phyloP scores from a whole-genome alignment of 2,113 vertebrate genomes.

The Tenrec ecaudatus region DNA sequence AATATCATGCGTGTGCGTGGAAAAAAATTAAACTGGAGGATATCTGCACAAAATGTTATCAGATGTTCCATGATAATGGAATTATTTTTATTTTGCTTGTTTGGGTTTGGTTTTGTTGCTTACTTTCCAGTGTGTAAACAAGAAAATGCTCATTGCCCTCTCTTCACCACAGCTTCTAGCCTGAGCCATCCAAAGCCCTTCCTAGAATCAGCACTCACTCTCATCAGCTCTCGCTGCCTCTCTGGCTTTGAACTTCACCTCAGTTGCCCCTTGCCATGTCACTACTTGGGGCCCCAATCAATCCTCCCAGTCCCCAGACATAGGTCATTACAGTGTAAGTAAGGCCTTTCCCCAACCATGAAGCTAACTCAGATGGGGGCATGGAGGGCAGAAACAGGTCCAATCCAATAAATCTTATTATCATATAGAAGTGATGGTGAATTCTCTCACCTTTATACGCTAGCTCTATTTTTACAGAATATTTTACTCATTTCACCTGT shows the following conservation, averaged over 20 bases:
- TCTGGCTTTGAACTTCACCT: constrained; percentile 54
- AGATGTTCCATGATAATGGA: background rate
- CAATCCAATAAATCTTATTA: constrained; percentile 8
- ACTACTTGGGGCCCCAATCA: background rate
- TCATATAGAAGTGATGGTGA: background rate
- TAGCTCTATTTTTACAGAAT: background rate
- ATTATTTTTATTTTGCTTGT: constrained; percentile 23
- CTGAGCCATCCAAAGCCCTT: constrained; percentile 38
- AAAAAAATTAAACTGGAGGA: constrained; percentile 38
- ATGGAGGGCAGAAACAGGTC: too few relatives aligned
- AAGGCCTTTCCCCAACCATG: background rate
- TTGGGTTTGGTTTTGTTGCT: constrained; percentile 36
- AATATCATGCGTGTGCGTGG: background rate
- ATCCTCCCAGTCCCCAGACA: background rate
- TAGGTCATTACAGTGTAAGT: background rate
- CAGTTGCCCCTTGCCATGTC: background rate
- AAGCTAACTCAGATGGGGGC: background rate
- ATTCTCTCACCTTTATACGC: background rate
- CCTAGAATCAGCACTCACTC: background rate
- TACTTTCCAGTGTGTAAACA: constrained; percentile 15
- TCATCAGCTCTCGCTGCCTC: background rate
- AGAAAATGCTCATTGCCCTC: background rate
- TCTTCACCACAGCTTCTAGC: constrained; percentile 11
- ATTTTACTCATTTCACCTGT: constrained; percentile 4
- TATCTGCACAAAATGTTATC: background rate